Conservation (phyloP, 2,113 vertebrate species). For the Gobiocypris rarus region DNA sequence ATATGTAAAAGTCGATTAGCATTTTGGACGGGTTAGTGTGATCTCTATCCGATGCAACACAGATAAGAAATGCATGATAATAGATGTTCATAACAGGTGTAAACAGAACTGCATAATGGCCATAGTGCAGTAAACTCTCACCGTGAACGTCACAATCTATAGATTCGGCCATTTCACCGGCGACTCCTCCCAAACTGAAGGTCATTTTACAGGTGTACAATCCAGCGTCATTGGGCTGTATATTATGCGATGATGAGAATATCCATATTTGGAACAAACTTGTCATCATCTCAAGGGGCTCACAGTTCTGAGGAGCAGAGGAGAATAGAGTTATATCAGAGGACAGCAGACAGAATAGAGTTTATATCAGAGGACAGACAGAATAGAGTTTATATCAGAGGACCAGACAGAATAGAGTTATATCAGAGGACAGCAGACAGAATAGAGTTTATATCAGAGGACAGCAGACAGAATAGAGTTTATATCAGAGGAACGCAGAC, state of each 20-base stretch:
- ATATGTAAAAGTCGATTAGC: no score
- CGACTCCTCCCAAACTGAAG: conserved; percentile 73
- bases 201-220: conserved; percentile 79
- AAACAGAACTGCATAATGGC: not conserved
- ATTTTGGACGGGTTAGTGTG: no score
- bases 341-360: not conserved
- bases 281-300: conserved; percentile 63
- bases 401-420: no score
- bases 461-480: no score
- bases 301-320: conserved; percentile 72
- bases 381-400: no score
- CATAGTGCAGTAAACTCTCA: conserved; percentile 59
- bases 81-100: no score
- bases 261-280: conserved; percentile 54
- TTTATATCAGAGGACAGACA: not conserved
- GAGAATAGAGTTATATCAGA: not conserved
- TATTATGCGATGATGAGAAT: conserved; percentile 61
- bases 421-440: no score
- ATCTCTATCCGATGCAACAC: no score
- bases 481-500: no score
- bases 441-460: no score
- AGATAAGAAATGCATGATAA: no score
- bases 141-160: conserved; percentile 73
- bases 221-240: conserved; percentile 66
- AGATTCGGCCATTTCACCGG: conserved; percentile 74